A percentile compares a stretch with the other conserved stretches of the same genome.
These are phyloP conservation scores for Accipiter cooperii DNA, from an alignment of 2,113 vertebrate species.

Conservation along the genomic window DNA sequence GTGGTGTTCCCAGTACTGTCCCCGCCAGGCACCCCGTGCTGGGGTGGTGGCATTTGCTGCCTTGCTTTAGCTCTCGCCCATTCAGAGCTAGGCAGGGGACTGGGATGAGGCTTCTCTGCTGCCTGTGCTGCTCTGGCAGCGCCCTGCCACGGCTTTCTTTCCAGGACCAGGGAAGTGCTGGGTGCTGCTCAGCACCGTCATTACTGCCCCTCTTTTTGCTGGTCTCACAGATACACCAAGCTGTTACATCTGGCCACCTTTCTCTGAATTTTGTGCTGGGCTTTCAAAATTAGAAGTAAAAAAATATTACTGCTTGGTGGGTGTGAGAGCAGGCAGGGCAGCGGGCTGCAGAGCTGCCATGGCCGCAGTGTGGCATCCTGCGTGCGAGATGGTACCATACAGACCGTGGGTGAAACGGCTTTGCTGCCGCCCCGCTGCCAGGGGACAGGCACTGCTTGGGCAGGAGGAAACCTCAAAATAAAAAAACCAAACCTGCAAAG, in stretches of 20 bases:
- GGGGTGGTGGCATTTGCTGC: background rate
- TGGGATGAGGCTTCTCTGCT: background rate
- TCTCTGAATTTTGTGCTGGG: background rate
- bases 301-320: background rate
- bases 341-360: background rate
- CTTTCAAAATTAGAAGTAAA: background rate
- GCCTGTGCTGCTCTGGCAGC: background rate
- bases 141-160: background rate
- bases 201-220: too few relatives aligned
- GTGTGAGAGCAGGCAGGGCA: background rate
- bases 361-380: background rate
- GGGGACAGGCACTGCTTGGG: background rate
- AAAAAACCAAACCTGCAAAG: background rate
- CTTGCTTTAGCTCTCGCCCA: background rate
- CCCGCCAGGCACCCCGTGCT: background rate
- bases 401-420: background rate
- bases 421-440: accelerated
- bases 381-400: accelerated
- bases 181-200: background rate
- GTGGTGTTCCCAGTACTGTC: background rate
- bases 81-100: background rate
- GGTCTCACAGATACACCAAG: background rate
- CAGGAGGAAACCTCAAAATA: background rate
- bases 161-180: background rate
- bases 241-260: background rate